A percentile compares a stretch with the other conserved stretches of the same genome.
phyloP scores from a whole-genome alignment of 2,888 invertebrate species.

The Trissolcus brochymenae region DNA sequence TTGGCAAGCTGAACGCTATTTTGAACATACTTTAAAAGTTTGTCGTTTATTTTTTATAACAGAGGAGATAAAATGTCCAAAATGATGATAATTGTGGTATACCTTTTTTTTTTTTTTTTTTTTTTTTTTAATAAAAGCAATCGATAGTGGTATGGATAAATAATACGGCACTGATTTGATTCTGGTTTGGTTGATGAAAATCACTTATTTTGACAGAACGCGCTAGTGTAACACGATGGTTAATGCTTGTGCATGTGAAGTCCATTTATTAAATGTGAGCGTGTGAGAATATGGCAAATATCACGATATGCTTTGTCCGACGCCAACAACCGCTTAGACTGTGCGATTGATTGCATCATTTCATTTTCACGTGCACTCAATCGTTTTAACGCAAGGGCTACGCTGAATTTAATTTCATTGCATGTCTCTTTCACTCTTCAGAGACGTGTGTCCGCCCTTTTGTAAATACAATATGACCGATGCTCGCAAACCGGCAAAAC shows the following conservation, averaged over 20 bases:
- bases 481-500: slow-evolving; percentile 50
- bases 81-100: too few species aligned
- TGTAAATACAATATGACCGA: slow-evolving; percentile 53
- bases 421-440: slow-evolving; percentile 54
- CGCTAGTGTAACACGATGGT: too few species aligned
- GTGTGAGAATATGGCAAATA: slow-evolving; percentile 42
- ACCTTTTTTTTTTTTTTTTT: too few species aligned
- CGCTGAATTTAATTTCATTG: slow-evolving; percentile 59
- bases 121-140: too few species aligned
- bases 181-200: slow-evolving; percentile 1
- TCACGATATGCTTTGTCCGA: slow-evolving; percentile 52
- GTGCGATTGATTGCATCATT: slow-evolving; percentile 60
- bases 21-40: too few species aligned
- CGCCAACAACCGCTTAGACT: slow-evolving; percentile 58
- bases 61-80: too few species aligned
- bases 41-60: too few species aligned
- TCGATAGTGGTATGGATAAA: too few species aligned
- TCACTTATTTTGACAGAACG: slow-evolving; percentile 9
- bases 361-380: slow-evolving; percentile 59
- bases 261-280: slow-evolving; percentile 31
- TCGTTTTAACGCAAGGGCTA: slow-evolving; percentile 59
- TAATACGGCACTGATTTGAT: too few species aligned
- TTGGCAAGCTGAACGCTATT: too few species aligned
- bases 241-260: not conserved
- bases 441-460: slow-evolving; percentile 45